Evolutionary conservation across 2,113 vertebrate genomes (phyloP).

Genomic region (Aviceda subcristata): DNA sequence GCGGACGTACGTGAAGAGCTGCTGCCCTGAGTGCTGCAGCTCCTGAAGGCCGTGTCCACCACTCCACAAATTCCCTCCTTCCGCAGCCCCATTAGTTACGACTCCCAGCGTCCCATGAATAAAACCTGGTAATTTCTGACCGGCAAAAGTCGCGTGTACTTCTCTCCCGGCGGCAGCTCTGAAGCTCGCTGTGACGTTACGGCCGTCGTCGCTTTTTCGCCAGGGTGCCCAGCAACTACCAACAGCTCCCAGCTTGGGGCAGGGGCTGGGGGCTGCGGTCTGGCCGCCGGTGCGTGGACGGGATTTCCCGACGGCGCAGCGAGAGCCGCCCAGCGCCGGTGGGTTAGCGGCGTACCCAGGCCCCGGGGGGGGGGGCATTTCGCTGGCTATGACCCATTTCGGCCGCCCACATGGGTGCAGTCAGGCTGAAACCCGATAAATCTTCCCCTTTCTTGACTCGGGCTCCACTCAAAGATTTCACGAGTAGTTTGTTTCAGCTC

Average conservation of each 20-base stretch:
- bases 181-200: accelerated
- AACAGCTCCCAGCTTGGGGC: background rate
- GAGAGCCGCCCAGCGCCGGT: accelerated
- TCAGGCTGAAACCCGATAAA: background rate
- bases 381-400: background rate
- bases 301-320: background rate
- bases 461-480: background rate
- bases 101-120: background rate
- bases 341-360: background rate
- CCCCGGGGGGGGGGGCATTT: accelerated
- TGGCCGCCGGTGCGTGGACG: accelerated
- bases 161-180: background rate
- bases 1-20: background rate
- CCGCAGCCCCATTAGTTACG: accelerated
- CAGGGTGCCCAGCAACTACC: background rate
- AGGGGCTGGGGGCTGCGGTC: background rate
- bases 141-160: background rate
- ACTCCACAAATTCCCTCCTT: background rate
- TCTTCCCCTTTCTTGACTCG: background rate
- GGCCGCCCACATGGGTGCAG: background rate
- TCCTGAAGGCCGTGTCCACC: accelerated
- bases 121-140: background rate
- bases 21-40: background rate
- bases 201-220: accelerated
- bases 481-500: background rate